Evolutionary conservation across 2,888 invertebrate genomes (phyloP).

Genomic region (Adelphocoris suturalis): DNA sequence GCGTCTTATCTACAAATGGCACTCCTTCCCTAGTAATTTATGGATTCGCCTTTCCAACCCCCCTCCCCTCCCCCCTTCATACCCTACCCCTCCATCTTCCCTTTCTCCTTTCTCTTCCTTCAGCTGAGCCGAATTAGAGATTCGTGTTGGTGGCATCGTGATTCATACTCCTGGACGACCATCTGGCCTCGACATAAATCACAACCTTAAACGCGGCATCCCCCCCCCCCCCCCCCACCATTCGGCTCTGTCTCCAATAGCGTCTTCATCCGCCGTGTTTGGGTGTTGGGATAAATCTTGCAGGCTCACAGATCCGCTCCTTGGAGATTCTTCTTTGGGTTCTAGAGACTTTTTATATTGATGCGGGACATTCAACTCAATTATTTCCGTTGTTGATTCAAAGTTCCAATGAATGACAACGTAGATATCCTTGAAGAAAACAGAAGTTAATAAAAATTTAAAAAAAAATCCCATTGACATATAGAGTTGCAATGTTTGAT

Average conservation of each 20-base stretch:
- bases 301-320: neutral
- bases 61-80: neutral
- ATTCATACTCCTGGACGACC: constrained; percentile 70
- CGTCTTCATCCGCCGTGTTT: constrained; percentile 26
- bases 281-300: constrained; percentile 19
- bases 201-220: constrained; percentile 55
- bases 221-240: neutral
- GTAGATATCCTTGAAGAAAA: no score
- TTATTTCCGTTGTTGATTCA: no score
- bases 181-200: constrained; percentile 70
- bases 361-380: no score
- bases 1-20: constrained; percentile 62
- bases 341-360: no score
- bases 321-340: no score
- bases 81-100: neutral
- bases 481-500: no score
- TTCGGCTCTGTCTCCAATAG: neutral
- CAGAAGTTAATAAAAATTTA: no score
- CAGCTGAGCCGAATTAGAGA: constrained; percentile 62
- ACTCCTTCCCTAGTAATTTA: constrained; percentile 61
- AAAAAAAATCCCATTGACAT: no score
- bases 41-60: constrained; percentile 31
- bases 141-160: constrained; percentile 69
- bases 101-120: no score
- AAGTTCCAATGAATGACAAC: no score